Evolutionary conservation across 2,113 vertebrate species (phyloP).

Genomic region (Charadrius vociferus): DNA sequence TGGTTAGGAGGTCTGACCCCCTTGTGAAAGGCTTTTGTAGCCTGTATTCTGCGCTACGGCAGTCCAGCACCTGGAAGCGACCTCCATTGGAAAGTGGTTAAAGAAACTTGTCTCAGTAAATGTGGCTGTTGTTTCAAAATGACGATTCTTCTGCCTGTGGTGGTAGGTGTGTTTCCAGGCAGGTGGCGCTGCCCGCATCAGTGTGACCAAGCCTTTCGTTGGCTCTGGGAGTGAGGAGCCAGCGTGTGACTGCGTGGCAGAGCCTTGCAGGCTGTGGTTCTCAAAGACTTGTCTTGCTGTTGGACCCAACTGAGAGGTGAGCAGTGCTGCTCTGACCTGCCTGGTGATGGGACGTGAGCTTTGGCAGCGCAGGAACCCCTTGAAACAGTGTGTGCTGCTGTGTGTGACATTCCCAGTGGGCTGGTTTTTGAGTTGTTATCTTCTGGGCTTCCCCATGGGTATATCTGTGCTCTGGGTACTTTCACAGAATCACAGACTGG

Average conservation of each 20-base stretch:
- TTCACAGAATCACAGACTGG: not conserved
- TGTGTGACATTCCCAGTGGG: not conserved
- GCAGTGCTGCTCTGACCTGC: not conserved
- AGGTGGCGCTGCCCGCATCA: rapidly evolving
- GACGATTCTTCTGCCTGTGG: not conserved
- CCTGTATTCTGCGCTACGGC: not conserved
- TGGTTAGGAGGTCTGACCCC: not conserved
- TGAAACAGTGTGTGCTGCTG: not conserved
- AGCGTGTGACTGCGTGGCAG: rapidly evolving
- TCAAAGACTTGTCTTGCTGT: not conserved
- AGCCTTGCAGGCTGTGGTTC: not conserved
- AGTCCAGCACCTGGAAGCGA: not conserved
- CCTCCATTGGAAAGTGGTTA: not conserved
- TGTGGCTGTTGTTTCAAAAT: not conserved
- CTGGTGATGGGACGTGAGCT: rapidly evolving
- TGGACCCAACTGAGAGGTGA: rapidly evolving
- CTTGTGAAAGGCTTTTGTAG: not conserved
- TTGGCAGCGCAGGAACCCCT: not conserved
- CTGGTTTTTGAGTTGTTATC: not conserved
- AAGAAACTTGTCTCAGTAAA: not conserved
- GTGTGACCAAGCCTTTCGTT: not conserved
- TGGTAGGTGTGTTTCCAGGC: not conserved
- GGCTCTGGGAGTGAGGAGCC: not conserved
- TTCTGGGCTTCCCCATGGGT: not conserved
- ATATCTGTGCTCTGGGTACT: not conserved